phyloP scores from a whole-genome alignment of 2,797 vertebrate species.

The Acanthis flammea region DNA sequence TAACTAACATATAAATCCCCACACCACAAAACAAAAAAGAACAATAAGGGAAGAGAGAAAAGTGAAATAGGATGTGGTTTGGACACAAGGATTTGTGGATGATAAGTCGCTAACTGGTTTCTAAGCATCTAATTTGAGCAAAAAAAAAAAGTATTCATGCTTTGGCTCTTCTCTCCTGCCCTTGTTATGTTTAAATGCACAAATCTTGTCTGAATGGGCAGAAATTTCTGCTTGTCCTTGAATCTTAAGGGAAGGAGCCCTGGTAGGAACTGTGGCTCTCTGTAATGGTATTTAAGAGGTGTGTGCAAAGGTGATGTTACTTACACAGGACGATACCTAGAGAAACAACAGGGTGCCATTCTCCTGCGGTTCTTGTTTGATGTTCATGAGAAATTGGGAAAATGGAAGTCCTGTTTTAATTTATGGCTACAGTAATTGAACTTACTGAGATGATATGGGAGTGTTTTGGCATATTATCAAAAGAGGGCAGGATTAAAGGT shows the following conservation, averaged over 20 bases:
- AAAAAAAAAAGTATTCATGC: background rate
- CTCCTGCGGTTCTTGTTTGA: background rate
- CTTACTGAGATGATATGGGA: background rate
- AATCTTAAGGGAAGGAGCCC: background rate
- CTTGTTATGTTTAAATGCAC: background rate
- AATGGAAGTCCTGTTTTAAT: background rate
- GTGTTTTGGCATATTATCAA: background rate
- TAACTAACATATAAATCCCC: background rate
- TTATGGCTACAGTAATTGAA: background rate
- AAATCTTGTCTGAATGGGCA: background rate
- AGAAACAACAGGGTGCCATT: background rate
- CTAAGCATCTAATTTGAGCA: background rate
- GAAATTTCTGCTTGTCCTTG: background rate
- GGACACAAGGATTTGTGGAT: background rate
- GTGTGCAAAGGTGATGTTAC: rapidly evolving
- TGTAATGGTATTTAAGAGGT: background rate
- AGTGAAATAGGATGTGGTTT: background rate
- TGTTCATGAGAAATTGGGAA: background rate
- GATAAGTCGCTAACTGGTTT: background rate
- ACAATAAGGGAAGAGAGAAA: background rate
- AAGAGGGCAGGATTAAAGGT: background rate
- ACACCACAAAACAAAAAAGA: rapidly evolving
- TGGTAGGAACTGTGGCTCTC: background rate
- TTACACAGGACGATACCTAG: background rate
- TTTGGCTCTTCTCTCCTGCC: background rate